Evolutionary conservation across 2,888 invertebrate species (phyloP), one percentile per base, ranked within the genome.

Genomic region (Polymixis lichenea): DNA sequence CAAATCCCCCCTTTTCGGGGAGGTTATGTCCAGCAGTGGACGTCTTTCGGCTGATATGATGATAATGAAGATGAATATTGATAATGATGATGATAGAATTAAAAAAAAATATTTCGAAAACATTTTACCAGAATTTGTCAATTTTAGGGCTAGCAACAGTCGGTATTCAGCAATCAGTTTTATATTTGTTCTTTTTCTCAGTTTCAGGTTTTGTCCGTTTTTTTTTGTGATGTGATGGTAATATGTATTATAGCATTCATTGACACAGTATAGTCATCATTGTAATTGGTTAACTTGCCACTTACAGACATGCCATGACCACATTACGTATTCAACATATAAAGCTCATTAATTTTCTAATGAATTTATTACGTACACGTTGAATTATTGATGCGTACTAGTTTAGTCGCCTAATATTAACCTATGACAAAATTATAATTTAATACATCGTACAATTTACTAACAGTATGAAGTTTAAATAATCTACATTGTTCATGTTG

Each of bases 121-220:
- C 19, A 38, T 77, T 75, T 32, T 49, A 8, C 46, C n/a, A n/a
- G 38, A 56, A 75, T 38, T 78, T 46, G 5, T 22, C 61, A 49
- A 38, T 55, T 70, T 25, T 55, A 61, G 32, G 32, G 32, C 32
- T 79, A 25, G 7, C 61, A 25, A n/a, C 19, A 49, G 53, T 17
- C 32, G 15, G 66, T 51, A 66, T 58, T 53, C 17, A 15, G 53
- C 25, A 68, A 43, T 13, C 22, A 53, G 13, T 46, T 60, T 53
- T 17, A 25, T 17, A 4, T 46, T 53, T 76, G n/a, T 43, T 25
- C 11, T 38, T 75, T 58, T 1, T 28, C 15, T 7, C 4, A 43
- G 49, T n/a, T 56, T 15, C 46, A 49, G 22, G 15, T 64, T 67
- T 53, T 17, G 28, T 46, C 13, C 0, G 32, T 22, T n/a, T 53